Conservation (phyloP, 1,140 invertebrate species). For the Gonioctena quinquepunctata region DNA sequence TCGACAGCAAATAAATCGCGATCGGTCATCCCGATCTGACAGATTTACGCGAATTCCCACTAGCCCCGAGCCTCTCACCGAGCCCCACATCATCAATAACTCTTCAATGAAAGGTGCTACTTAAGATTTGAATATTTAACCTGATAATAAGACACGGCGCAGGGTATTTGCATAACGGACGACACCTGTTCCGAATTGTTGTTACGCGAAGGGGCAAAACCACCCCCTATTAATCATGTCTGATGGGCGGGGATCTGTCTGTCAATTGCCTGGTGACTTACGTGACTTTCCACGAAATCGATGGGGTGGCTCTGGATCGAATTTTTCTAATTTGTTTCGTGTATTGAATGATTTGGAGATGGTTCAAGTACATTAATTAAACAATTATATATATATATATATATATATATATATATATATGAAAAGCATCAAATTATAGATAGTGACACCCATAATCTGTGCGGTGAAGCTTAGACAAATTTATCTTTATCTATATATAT, state of each 20-base stretch:
- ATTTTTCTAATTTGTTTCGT: too few species aligned
- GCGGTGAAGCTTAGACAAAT: too few species aligned
- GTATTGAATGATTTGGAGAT: too few species aligned
- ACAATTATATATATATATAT: too few species aligned
- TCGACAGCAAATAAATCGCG: constrained; percentile 36
- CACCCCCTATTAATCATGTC: constrained; percentile 21
- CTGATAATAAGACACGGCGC: constrained; percentile 38
- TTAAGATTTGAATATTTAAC: constrained; percentile 46
- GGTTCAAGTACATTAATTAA: too few species aligned
- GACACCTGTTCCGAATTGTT: constrained; percentile 36
- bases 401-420: too few species aligned
- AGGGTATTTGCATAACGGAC: constrained; percentile 40
- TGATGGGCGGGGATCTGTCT: constrained; percentile 7
- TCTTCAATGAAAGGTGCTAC: constrained; percentile 42
- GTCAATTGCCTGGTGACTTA: neutral
- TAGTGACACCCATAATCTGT: too few species aligned
- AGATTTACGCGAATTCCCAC: constrained; percentile 34
- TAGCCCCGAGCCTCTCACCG: neutral
- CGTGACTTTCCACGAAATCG: neutral
- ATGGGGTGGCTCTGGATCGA: neutral
- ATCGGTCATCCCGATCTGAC: constrained; percentile 20
- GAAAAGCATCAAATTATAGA: too few species aligned
- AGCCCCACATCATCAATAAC: constrained; percentile 38
- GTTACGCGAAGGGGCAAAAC: constrained; percentile 15
- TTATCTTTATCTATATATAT: too few species aligned